Evolutionary conservation across 1,140 invertebrate species (phyloP), one percentile per base, ranked within the genome.

Genomic region (Drosophila murphyi): DNA sequence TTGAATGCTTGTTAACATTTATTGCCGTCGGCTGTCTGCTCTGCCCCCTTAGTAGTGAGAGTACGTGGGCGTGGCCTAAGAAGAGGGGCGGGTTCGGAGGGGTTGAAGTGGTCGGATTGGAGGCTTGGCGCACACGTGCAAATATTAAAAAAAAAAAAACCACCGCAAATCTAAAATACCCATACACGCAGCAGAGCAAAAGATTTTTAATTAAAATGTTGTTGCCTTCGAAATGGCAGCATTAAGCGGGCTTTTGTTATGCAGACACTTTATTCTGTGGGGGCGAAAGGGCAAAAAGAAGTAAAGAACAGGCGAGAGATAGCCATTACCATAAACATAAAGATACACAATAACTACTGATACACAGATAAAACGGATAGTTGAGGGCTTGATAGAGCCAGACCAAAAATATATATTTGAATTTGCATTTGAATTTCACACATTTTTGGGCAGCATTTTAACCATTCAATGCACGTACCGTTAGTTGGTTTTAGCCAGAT

Each of bases 1-100:
- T 68, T 6, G 52, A 45, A 70, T 68, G 73, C 57, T 78, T 76
- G 76, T 78, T 78, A 76, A 76, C 73, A 78, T 78, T 78, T 78
- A 78, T 76, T 68, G 76, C 73, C 67, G 61, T 8, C 63, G 64
- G 60, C 43, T 48, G 63, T 47, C 54, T 61, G 55, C 5, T 43
- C 47, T 37, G 61, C 29, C 45, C 45, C 10, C 37, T 48, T 20
- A 20, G 20, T 20, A 20, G 20, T 20, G 39, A 7, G 20, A 37
- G 5, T 43, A 52, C 12, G 70, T 37, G 55, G 63, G 55, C 63
- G 63, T 69, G 55, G 55, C 47, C 37, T 3, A 39, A 50, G 8
- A 20, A 4, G 34, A 5, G 5, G 6, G 37, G 3, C 8, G 39
- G 8, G 39, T 10, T 43, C 12, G 20, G 47, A 41, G 43, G 4